These are phyloP conservation scores for Hetaerina americana DNA, from an alignment of 1,140 invertebrate genomes.

Conservation along the genomic window DNA sequence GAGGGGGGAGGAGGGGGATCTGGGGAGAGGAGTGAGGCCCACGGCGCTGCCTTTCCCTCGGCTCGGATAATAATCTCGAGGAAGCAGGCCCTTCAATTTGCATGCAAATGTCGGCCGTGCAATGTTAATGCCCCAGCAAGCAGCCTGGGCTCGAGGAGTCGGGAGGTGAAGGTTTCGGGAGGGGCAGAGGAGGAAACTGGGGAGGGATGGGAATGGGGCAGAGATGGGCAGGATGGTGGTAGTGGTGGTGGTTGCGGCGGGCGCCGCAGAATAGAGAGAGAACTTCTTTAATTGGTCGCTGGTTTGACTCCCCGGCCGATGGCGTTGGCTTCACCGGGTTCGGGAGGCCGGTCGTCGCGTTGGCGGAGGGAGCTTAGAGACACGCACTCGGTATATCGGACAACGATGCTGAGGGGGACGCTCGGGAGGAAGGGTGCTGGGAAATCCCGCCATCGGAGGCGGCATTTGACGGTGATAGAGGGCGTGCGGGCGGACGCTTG, in stretches of 20 bases:
- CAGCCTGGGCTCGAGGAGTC: background rate
- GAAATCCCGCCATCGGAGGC: too few relatives aligned
- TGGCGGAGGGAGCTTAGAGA: too few relatives aligned
- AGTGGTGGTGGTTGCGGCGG: background rate
- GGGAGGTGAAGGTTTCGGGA: background rate
- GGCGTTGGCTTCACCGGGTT: too few relatives aligned
- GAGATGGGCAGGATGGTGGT: background rate
- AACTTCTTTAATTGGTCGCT: constrained; percentile 3
- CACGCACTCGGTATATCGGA: too few relatives aligned
- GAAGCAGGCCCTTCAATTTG: constrained; percentile 5
- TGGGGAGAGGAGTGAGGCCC: background rate
- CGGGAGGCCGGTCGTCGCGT: too few relatives aligned
- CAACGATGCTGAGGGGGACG: too few relatives aligned
- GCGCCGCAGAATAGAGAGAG: background rate
- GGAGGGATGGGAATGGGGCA: background rate
- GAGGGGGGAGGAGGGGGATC: background rate
- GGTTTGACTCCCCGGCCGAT: too few relatives aligned
- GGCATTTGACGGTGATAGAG: too few relatives aligned
- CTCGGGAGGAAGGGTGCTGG: too few relatives aligned
- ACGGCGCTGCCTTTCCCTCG: background rate
- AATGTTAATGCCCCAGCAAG: constrained; percentile 4
- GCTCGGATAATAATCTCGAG: constrained; percentile 6
- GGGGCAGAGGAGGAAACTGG: background rate
- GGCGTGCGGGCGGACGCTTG: too few relatives aligned
- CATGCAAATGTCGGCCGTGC: constrained; percentile 2